These are phyloP conservation scores for Palloptera scutellata DNA, from an alignment of 2,888 invertebrate genomes.

Conservation along the genomic window DNA sequence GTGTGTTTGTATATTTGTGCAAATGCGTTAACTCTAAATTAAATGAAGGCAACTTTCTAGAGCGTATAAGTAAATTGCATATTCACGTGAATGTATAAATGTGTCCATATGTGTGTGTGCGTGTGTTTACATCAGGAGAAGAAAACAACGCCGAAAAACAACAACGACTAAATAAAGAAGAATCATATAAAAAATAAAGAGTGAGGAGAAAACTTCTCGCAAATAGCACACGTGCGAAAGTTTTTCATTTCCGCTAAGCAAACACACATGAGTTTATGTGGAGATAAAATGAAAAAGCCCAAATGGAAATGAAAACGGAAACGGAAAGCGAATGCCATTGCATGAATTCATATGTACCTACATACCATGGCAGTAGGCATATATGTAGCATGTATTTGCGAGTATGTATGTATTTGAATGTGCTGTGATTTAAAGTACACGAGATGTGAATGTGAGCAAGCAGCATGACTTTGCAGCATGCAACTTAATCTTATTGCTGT, in stretches of 20 bases:
- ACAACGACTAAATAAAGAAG: neutral
- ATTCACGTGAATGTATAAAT: constrained; percentile 7
- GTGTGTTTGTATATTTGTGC: neutral
- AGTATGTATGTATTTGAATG: too few species aligned
- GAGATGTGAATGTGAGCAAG: neutral
- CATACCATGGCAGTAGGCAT: too few species aligned
- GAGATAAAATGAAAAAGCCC: neutral
- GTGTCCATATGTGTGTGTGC: neutral
- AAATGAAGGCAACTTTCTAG: constrained; percentile 9
- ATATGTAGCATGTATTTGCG: too few species aligned
- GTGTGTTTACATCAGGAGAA: neutral
- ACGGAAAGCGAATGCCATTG: constrained; percentile 4
- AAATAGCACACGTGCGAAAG: constrained; percentile 26
- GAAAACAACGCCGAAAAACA: neutral
- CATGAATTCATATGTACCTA: too few species aligned
- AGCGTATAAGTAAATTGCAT: constrained; percentile 7
- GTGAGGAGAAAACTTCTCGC: neutral
- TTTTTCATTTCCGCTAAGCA: constrained; percentile 34
- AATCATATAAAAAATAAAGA: neutral
- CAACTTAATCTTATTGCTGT: constrained; percentile 42
- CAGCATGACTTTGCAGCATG: constrained; percentile 44
- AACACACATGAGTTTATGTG: neutral
- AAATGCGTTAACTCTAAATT: neutral
- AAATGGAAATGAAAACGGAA: constrained; percentile 10
- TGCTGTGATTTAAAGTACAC: too few species aligned